These are phyloP conservation scores for Egretta garzetta DNA, from an alignment of 2,113 vertebrate species.

Conservation along the genomic window DNA sequence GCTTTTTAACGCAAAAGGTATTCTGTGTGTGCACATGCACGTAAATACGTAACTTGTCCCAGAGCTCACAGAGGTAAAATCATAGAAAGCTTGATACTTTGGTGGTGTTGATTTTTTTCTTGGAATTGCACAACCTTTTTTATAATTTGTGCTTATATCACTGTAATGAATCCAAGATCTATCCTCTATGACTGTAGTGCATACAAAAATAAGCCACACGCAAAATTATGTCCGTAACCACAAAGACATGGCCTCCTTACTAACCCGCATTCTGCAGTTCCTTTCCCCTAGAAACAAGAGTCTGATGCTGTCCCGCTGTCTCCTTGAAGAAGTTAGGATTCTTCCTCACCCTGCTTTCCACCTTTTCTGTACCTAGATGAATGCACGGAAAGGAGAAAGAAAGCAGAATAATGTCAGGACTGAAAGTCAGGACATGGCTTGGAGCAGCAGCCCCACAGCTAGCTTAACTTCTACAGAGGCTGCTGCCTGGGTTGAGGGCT, in stretches of 20 bases:
- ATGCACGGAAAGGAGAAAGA: neutral
- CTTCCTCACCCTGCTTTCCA: neutral
- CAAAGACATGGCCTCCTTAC: neutral
- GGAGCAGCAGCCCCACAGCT: neutral
- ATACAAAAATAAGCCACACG: neutral
- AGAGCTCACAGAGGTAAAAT: neutral
- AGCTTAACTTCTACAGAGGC: neutral
- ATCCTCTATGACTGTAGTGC: neutral
- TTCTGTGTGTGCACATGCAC: neutral
- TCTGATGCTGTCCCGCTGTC: neutral
- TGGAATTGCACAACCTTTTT: neutral
- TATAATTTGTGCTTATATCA: neutral
- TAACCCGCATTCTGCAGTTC: neutral
- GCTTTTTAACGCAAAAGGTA: neutral
- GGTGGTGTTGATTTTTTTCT: neutral
- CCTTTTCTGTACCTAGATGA: neutral
- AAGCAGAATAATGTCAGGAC: neutral
- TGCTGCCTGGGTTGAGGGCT: neutral
- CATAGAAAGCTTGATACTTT: neutral
- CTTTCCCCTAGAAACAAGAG: neutral
- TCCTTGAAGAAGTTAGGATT: neutral
- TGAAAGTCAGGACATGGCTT: neutral
- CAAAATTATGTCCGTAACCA: neutral
- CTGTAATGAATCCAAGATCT: neutral
- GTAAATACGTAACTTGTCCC: neutral